Evolutionary conservation across 2,888 invertebrate species (phyloP).

Genomic region (Lasioglossum figueresi): DNA sequence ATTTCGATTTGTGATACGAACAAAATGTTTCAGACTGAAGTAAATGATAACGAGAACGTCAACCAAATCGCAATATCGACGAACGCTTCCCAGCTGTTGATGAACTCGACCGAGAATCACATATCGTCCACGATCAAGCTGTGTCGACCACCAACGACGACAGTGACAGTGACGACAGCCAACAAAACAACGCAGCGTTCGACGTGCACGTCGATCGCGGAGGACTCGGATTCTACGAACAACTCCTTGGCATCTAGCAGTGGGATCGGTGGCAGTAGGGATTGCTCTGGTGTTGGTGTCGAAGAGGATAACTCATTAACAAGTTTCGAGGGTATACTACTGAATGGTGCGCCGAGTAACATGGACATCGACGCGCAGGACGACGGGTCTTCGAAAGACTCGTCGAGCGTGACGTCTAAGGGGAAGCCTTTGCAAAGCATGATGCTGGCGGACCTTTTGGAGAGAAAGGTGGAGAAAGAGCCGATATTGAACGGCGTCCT

Average conservation of each 20-base stretch:
- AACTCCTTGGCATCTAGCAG: slow-evolving; percentile 87
- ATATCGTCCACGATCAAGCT: slow-evolving; percentile 76
- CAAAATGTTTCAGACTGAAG: slow-evolving; percentile 76
- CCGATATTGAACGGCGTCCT: slow-evolving; percentile 86
- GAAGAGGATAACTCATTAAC: slow-evolving; percentile 87
- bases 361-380: slow-evolving; percentile 86
- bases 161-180: slow-evolving; percentile 78
- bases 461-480: slow-evolving; percentile 89
- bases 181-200: slow-evolving; percentile 75
- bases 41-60: slow-evolving; percentile 77
- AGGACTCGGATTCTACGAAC: slow-evolving; percentile 85
- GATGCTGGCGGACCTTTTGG: slow-evolving; percentile 93
- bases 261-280: slow-evolving; percentile 84
- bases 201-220: slow-evolving; percentile 80
- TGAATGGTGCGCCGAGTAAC: slow-evolving; percentile 86
- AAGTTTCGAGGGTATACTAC: slow-evolving; percentile 87
- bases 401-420: slow-evolving; percentile 79
- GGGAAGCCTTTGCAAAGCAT: slow-evolving; percentile 86
- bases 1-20: neutral
- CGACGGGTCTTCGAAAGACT: slow-evolving; percentile 85
- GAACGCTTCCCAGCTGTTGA: slow-evolving; percentile 58
- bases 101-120: slow-evolving; percentile 79
- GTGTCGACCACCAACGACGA: slow-evolving; percentile 84
- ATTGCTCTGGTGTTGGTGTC: slow-evolving; percentile 84
- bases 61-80: slow-evolving; percentile 76